These are phyloP conservation scores for Tragelaphus strepsiceros DNA, from an alignment of 2,113 vertebrate species.

Conservation along the genomic window DNA sequence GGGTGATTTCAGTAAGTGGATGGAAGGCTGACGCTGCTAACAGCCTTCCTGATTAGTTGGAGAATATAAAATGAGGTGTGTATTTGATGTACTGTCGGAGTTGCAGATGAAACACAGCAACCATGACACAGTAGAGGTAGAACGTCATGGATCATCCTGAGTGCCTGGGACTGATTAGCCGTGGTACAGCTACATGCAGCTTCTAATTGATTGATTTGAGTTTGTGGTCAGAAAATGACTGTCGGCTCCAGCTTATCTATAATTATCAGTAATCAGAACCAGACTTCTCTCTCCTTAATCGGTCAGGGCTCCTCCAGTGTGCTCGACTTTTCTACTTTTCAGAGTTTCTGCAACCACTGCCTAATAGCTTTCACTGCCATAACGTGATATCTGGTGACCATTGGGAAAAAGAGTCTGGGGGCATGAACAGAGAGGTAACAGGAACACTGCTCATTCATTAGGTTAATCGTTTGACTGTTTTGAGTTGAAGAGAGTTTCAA, in stretches of 20 bases:
- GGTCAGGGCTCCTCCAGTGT: slow-evolving; percentile 64
- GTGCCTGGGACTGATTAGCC: slow-evolving; percentile 83
- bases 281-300: slow-evolving; percentile 78
- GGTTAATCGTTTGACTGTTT: background rate
- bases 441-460: slow-evolving; percentile 7
- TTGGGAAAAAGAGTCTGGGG: background rate
- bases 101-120: slow-evolving; percentile 69
- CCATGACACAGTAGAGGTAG: slow-evolving; percentile 61
- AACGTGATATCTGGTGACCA: slow-evolving; percentile 39
- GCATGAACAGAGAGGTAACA: background rate
- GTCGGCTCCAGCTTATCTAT: slow-evolving; percentile 86
- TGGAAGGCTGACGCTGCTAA: background rate
- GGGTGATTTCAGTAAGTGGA: background rate
- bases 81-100: slow-evolving; percentile 69
- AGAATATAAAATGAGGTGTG: slow-evolving; percentile 62
- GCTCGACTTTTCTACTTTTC: slow-evolving; percentile 68
- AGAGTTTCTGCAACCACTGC: slow-evolving; percentile 57
- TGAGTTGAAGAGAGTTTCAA: slow-evolving; percentile 38
- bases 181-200: slow-evolving; percentile 74
- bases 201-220: slow-evolving; percentile 87
- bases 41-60: slow-evolving; percentile 41
- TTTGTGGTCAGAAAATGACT: slow-evolving; percentile 85
- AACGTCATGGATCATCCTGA: slow-evolving; percentile 76
- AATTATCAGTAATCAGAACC: slow-evolving; percentile 86
- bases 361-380: slow-evolving; percentile 40